A percentile compares a stretch with the other conserved stretches of the same genome.
phyloP scores from a whole-genome alignment of 2,113 vertebrate species.

The Brachyhypopomus gauderio region DNA sequence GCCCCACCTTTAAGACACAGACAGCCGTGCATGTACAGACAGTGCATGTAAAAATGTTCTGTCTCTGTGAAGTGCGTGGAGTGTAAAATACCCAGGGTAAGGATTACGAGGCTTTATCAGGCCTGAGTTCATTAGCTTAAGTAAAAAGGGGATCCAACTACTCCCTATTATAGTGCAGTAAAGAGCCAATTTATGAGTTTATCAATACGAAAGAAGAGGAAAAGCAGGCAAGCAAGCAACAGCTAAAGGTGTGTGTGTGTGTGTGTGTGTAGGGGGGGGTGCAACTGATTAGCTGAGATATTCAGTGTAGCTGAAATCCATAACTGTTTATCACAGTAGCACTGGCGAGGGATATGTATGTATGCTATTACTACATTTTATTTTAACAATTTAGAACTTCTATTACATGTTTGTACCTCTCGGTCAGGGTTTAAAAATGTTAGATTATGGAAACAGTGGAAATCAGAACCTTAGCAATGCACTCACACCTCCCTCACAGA shows the following conservation, averaged over 20 bases:
- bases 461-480: too few species aligned
- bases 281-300: neutral
- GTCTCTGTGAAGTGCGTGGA: conserved; percentile 21
- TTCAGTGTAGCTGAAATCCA: too few species aligned
- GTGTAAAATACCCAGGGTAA: conserved; percentile 1
- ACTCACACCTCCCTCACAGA: too few species aligned
- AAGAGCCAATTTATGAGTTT: conserved; percentile 66
- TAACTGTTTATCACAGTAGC: too few species aligned
- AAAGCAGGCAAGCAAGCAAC: neutral
- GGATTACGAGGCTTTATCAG: conserved; percentile 49
- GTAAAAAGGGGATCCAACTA: conserved; percentile 53
- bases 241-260: neutral
- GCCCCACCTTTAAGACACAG: too few species aligned
- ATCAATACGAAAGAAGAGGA: conserved; percentile 57
- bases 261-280: conserved; percentile 29
- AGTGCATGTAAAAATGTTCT: neutral
- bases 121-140: conserved; percentile 69
- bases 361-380: too few species aligned
- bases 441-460: too few species aligned
- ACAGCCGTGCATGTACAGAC: too few species aligned
- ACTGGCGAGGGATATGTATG: too few species aligned
- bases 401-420: too few species aligned
- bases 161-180: conserved; percentile 60
- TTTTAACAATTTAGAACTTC: too few species aligned
- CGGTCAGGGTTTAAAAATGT: too few species aligned